Evolutionary conservation across 2,113 vertebrate species (phyloP).

Genomic region (Clinocottus analis): DNA sequence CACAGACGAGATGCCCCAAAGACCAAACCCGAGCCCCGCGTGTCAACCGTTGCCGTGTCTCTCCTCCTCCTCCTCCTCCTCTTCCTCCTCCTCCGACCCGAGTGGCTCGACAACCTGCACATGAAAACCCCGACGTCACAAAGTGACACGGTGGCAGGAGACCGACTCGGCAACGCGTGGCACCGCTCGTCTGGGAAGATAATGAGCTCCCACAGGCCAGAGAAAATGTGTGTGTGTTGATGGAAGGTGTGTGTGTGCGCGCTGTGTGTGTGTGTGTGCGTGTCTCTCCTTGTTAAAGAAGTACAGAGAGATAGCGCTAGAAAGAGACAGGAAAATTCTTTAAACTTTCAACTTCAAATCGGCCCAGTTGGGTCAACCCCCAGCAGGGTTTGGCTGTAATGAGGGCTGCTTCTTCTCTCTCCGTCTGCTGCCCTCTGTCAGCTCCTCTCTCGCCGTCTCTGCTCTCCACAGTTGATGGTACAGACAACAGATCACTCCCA

Average conservation of each 20-base stretch:
- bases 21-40: neutral
- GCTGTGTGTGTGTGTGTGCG: conserved; percentile 21
- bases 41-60: conserved; percentile 16
- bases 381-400: conserved; percentile 76
- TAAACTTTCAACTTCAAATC: conserved; percentile 70
- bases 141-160: conserved; percentile 55
- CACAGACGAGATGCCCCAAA: conserved; percentile 18
- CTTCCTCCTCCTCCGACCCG: conserved; percentile 24
- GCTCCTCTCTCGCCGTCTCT: conserved; percentile 53
- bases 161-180: conserved; percentile 58
- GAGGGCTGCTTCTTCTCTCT: conserved; percentile 63
- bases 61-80: too few species aligned
- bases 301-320: conserved; percentile 37
- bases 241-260: conserved; percentile 22
- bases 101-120: conserved; percentile 26
- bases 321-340: conserved; percentile 63
- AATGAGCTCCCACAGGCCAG: conserved; percentile 83
- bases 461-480: conserved; percentile 61
- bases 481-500: conserved; percentile 78
- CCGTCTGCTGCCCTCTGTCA: conserved; percentile 71
- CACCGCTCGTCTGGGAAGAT: conserved; percentile 73
- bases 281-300: conserved; percentile 64
- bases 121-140: conserved; percentile 46
- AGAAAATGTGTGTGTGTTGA: conserved; percentile 26
- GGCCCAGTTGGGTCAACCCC: conserved; percentile 67